A percentile compares a stretch with the other conserved stretches of the same genome.
phyloP scores from a whole-genome alignment of 2,797 vertebrate species.

The Hippoglossus hippoglossus region DNA sequence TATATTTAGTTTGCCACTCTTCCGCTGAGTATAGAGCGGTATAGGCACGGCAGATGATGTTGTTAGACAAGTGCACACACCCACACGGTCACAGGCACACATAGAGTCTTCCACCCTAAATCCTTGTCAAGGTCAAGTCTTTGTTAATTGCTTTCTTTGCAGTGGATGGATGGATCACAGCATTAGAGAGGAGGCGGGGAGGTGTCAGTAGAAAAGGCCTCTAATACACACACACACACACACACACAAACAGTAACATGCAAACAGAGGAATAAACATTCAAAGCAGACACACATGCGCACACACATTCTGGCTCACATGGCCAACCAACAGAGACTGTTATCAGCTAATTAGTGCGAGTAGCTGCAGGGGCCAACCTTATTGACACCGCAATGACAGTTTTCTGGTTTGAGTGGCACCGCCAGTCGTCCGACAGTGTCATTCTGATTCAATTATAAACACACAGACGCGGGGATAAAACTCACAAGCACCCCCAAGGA shows the following conservation, averaged over 20 bases:
- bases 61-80: slow-evolving; percentile 48
- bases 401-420: slow-evolving; percentile 60
- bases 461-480: slow-evolving; percentile 30
- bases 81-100: slow-evolving; percentile 45
- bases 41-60: slow-evolving; percentile 61
- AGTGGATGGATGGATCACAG: slow-evolving; percentile 72
- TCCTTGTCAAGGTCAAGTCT: slow-evolving; percentile 73
- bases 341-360: slow-evolving; percentile 73
- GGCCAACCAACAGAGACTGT: slow-evolving; percentile 53
- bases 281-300: slow-evolving; percentile 15
- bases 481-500: slow-evolving; percentile 19
- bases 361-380: slow-evolving; percentile 66
- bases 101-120: slow-evolving; percentile 47
- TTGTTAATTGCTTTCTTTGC: slow-evolving; percentile 78
- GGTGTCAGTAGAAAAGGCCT: slow-evolving; percentile 42
- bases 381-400: slow-evolving; percentile 62
- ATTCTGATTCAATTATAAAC: slow-evolving; percentile 60
- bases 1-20: slow-evolving; percentile 36
- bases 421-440: slow-evolving; percentile 48
- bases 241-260: neutral
- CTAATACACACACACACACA: neutral
- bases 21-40: slow-evolving; percentile 5
- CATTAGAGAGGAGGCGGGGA: slow-evolving; percentile 37
- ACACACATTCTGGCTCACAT: slow-evolving; percentile 36
- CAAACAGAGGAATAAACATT: slow-evolving; percentile 18